Conservation (phyloP, 92 coral and sea anemone species). For the Isaurus tuberculatus region DNA sequence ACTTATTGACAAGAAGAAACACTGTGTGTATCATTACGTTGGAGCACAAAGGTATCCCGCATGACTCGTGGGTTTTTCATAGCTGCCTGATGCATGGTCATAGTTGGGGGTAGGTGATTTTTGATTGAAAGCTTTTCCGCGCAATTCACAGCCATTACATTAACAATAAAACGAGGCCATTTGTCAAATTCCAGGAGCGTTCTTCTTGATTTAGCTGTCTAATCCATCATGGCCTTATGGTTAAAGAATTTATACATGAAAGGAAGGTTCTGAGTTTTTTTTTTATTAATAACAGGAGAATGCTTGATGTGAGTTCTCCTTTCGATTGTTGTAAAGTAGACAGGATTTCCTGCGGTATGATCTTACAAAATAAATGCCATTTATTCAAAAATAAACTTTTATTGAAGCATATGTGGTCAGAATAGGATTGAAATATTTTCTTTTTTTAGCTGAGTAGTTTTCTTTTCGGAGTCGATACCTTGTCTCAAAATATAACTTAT, state of each 20-base stretch:
- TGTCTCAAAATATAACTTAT: not conserved
- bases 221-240: not conserved
- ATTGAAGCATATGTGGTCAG: not conserved
- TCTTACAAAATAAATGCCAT: not conserved
- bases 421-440: not conserved
- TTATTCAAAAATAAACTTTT: not conserved
- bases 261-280: slow-evolving; percentile 2
- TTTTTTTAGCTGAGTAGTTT: not conserved
- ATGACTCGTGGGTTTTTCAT: slow-evolving; percentile 43
- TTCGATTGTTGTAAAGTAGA: not conserved
- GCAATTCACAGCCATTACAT: slow-evolving; percentile 46
- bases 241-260: not conserved
- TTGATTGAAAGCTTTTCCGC: slow-evolving; percentile 55
- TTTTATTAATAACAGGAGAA: not conserved
- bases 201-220: slow-evolving; percentile 1
- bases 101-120: slow-evolving; percentile 70
- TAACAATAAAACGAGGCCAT: slow-evolving; percentile 34
- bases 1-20: slow-evolving; percentile 55
- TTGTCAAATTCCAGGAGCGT: slow-evolving; percentile 53
- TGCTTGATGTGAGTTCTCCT: not conserved
- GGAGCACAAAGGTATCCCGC: slow-evolving; percentile 60
- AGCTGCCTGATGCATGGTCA: slow-evolving; percentile 62
- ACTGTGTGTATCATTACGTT: slow-evolving; percentile 56
- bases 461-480: not conserved
- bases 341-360: slow-evolving; percentile 25